These are phyloP conservation scores for Gopherus flavomarginatus DNA, from an alignment of 2,113 vertebrate genomes.

Conservation along the genomic window DNA sequence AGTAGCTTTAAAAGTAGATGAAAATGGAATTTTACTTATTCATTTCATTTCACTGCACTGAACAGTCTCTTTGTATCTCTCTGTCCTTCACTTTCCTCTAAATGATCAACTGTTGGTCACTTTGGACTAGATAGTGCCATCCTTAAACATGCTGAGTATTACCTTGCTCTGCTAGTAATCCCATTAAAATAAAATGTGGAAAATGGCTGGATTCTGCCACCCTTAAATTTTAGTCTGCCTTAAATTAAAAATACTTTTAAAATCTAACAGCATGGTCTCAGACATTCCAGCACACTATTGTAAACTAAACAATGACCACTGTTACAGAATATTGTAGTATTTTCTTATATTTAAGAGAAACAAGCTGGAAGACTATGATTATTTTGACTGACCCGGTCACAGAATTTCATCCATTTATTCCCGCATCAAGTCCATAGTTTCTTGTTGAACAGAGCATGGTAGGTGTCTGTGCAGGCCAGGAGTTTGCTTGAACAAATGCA, in stretches of 20 bases:
- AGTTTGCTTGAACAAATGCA: background rate
- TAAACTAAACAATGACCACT: background rate
- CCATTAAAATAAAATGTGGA: background rate
- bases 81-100: background rate
- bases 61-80: background rate
- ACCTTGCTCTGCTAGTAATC: background rate
- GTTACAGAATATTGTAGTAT: background rate
- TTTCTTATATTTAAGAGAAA: background rate
- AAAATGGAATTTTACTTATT: slow-evolving; percentile 38
- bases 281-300: background rate
- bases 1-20: background rate
- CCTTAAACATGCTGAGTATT: background rate
- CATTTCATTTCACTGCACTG: background rate
- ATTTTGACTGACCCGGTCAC: background rate
- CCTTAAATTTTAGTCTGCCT: background rate
- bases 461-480: background rate
- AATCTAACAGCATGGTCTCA: background rate
- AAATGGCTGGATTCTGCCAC: background rate
- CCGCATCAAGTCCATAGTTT: background rate
- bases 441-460: background rate
- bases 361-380: background rate
- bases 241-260: background rate
- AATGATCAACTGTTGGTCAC: background rate
- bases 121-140: background rate
- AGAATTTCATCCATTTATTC: background rate